phyloP scores from a whole-genome alignment of 2,888 invertebrate genomes.

The Ophraella communa region DNA sequence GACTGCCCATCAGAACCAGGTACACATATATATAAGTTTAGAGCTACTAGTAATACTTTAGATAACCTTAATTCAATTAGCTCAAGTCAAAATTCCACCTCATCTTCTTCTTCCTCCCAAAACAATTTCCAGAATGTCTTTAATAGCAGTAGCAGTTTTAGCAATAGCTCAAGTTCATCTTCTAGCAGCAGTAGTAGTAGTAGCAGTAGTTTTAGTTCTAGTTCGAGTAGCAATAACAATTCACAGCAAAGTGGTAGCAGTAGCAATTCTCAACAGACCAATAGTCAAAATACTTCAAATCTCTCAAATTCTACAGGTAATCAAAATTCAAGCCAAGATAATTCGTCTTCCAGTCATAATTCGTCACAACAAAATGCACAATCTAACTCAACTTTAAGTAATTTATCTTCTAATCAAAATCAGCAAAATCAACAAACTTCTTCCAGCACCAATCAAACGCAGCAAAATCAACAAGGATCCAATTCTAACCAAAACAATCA shows the following conservation, averaged over 20 bases:
- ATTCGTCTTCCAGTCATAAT: neutral
- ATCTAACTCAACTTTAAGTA: neutral
- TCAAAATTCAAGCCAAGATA: neutral
- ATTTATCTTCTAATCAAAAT: slow-evolving; percentile 10
- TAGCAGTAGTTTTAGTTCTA: slow-evolving; percentile 4
- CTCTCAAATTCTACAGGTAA: slow-evolving; percentile 11
- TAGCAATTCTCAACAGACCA: slow-evolving; percentile 17
- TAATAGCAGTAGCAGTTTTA: slow-evolving; percentile 20
- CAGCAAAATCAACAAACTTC: slow-evolving; percentile 32
- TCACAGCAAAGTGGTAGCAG: neutral
- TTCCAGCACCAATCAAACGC: neutral
- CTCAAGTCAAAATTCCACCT: slow-evolving; percentile 33
- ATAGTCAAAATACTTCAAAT: slow-evolving; percentile 10
- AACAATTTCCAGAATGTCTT: slow-evolving; percentile 32
- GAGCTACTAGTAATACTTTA: slow-evolving; percentile 1
- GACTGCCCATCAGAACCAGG: slow-evolving; percentile 45
- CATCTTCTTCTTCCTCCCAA: slow-evolving; percentile 35
- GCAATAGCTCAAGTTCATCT: neutral
- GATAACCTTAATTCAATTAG: slow-evolving; percentile 13
- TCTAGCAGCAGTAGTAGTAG: slow-evolving; percentile 9
- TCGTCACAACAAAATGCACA: too few species aligned
- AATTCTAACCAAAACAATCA: slow-evolving; percentile 34
- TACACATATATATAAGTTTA: slow-evolving; percentile 12
- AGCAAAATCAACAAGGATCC: slow-evolving; percentile 33
- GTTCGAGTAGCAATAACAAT: slow-evolving; percentile 19